Evolutionary conservation across 2,113 vertebrate species (phyloP).

Genomic region (Tympanuchus pallidicinctus): DNA sequence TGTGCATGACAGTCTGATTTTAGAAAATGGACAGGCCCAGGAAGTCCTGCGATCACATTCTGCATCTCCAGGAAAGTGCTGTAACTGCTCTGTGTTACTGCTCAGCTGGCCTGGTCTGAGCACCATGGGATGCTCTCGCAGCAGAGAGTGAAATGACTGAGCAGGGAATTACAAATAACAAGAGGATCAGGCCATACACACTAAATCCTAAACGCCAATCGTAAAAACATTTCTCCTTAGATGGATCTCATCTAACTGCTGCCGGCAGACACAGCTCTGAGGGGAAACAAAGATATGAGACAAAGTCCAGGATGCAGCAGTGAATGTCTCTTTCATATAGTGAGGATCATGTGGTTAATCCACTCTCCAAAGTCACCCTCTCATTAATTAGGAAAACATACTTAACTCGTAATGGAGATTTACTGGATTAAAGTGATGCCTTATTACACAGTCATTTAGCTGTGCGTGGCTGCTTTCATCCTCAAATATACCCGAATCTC

Average conservation of each 20-base stretch:
- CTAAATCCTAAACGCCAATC: not conserved
- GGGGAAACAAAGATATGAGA: constrained; percentile 30
- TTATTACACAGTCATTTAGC: constrained; percentile 9
- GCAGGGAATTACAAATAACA: constrained; percentile 24
- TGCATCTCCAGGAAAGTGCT: constrained; percentile 1
- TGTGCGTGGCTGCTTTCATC: not conserved
- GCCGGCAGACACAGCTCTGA: constrained; percentile 1
- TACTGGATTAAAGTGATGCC: constrained; percentile 43
- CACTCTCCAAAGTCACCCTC: not conserved
- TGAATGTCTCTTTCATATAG: constrained; percentile 18
- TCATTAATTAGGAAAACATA: constrained; percentile 15
- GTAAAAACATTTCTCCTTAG: constrained; percentile 28
- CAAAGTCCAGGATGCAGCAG: not conserved
- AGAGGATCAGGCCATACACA: not conserved
- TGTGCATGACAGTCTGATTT: not conserved
- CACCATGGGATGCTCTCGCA: not conserved
- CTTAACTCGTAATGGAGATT: constrained; percentile 22
- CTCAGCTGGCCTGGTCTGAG: not conserved
- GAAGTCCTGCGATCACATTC: not conserved
- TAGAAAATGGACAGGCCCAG: not conserved
- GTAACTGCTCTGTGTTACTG: not conserved
- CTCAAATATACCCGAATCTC: not conserved
- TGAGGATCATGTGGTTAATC: constrained; percentile 17
- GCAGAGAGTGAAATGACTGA: not conserved
- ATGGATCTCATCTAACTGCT: constrained; percentile 35